phyloP scores from a whole-genome alignment of 2,797 vertebrate genomes.

The Myotis myotis region DNA sequence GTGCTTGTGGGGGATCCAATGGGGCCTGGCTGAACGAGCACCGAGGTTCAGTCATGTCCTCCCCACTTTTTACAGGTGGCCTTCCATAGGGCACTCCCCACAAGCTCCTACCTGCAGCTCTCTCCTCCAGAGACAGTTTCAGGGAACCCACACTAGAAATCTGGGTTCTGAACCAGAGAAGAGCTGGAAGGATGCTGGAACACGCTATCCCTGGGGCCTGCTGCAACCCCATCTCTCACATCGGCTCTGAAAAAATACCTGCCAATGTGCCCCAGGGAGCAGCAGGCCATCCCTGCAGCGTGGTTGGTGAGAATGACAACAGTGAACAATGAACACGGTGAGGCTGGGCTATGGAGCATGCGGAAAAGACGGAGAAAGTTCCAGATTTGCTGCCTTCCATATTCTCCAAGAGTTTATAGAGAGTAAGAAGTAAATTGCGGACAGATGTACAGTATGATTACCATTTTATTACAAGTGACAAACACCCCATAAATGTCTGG shows the following conservation, averaged over 20 bases:
- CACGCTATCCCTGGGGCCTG: accelerated
- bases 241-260: not conserved
- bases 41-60: accelerated
- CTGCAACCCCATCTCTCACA: not conserved
- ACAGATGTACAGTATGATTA: not conserved
- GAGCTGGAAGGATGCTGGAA: not conserved
- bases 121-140: not conserved
- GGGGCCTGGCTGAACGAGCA: not conserved
- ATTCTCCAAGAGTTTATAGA: not conserved
- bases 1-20: too few relatives aligned
- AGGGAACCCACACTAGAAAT: not conserved
- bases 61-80: not conserved
- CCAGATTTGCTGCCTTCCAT: not conserved
- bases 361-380: not conserved
- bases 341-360: not conserved
- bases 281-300: too few relatives aligned
- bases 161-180: not conserved
- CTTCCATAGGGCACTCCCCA: not conserved
- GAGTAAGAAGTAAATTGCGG: not conserved
- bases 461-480: not conserved
- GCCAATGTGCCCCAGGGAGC: not conserved
- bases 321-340: accelerated
- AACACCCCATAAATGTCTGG: not conserved
- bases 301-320: not conserved
- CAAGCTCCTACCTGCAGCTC: not conserved